Conservation (phyloP, 2,888 invertebrate species). For the Volucella inanis region DNA sequence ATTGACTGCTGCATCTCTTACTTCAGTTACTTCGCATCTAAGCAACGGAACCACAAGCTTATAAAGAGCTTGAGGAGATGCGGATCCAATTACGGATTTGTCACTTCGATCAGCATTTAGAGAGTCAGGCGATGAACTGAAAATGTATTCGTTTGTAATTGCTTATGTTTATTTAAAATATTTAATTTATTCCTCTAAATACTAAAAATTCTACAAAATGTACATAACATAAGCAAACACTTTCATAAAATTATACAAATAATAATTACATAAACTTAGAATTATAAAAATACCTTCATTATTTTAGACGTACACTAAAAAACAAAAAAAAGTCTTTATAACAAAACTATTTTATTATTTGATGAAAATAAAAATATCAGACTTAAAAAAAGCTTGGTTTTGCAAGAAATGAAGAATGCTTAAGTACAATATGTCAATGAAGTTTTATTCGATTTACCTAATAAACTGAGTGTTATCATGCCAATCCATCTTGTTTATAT, state of each 20-base stretch:
- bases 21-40: conserved; percentile 96
- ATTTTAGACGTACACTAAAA: too few relatives aligned
- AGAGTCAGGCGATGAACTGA: conserved; percentile 95
- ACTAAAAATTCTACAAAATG: conserved; percentile 50
- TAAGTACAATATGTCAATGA: too few relatives aligned
- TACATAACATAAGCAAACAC: conserved; percentile 48
- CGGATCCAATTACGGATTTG: conserved; percentile 87
- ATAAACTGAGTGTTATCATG: too few relatives aligned
- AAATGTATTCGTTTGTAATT: conserved; percentile 76
- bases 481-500: too few relatives aligned
- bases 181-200: conserved; percentile 43
- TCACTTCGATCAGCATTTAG: conserved; percentile 92
- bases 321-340: too few relatives aligned
- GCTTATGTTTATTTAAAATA: background rate
- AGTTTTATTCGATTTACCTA: too few relatives aligned
- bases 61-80: conserved; percentile 93
- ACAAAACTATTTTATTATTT: too few relatives aligned
- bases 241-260: conserved; percentile 64
- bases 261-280: background rate
- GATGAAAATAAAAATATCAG: too few relatives aligned
- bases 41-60: conserved; percentile 96
- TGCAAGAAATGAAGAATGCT: too few relatives aligned
- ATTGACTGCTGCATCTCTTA: conserved; percentile 95
- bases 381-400: too few relatives aligned
- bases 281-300: background rate